These are phyloP conservation scores for Liolophura sinensis DNA, from an alignment of 1,140 invertebrate species.

Conservation along the genomic window DNA sequence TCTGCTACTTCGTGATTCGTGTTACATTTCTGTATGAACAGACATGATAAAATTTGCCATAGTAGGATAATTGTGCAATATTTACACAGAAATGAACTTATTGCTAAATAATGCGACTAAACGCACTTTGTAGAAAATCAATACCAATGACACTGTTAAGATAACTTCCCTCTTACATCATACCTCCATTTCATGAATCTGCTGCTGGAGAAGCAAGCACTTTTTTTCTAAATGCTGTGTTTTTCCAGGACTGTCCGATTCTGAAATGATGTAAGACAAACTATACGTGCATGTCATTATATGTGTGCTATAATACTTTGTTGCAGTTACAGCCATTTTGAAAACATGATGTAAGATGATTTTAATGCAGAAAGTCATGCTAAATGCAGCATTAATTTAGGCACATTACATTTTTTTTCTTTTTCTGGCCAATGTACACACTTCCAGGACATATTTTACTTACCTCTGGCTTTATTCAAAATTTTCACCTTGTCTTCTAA, in stretches of 20 bases:
- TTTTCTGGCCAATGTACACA: neutral
- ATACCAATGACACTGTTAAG: no score
- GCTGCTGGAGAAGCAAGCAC: slow-evolving; percentile 49
- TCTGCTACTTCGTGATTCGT: no score
- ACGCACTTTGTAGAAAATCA: no score
- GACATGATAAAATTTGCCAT: no score
- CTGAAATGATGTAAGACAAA: slow-evolving; percentile 4
- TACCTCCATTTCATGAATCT: slow-evolving; percentile 58
- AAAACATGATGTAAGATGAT: neutral
- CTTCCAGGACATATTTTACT: neutral
- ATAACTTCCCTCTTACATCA: no score
- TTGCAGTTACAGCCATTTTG: neutral
- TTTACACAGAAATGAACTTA: no score
- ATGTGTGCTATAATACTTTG: no score
- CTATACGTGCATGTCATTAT: no score
- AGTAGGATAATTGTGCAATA: no score
- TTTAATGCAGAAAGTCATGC: slow-evolving; percentile 1
- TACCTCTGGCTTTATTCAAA: slow-evolving; percentile 36
- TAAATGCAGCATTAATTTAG: neutral
- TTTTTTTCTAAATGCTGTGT: slow-evolving; percentile 40
- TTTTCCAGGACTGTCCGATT: slow-evolving; percentile 4
- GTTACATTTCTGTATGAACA: no score
- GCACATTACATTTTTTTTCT: neutral
- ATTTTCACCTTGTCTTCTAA: slow-evolving; percentile 41
- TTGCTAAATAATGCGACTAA: no score